Conservation (phyloP, 1,140 invertebrate species). For the Polypedilum pembai region DNA sequence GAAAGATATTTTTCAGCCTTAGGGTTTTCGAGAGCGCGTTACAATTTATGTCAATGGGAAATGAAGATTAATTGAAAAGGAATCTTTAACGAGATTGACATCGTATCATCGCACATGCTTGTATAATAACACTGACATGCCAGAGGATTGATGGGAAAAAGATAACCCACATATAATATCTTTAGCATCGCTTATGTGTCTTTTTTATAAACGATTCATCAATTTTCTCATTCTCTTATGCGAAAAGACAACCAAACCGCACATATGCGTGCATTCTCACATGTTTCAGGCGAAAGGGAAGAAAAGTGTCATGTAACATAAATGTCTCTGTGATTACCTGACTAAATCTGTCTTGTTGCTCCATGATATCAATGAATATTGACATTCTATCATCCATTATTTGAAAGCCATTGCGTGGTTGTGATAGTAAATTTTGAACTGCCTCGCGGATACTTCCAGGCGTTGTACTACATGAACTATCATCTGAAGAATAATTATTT, state of each 20-base stretch:
- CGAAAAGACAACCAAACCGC: no score
- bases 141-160: not conserved
- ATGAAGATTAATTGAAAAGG: conserved; percentile 18
- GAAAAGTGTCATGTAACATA: not conserved
- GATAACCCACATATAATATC: not conserved
- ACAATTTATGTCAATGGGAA: conserved; percentile 2
- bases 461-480: conserved; percentile 44
- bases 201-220: no score
- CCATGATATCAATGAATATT: conserved; percentile 70
- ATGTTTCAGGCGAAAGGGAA: no score
- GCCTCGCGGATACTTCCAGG: conserved; percentile 54
- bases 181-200: not conserved
- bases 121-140: not conserved
- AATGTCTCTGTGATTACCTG: conserved; percentile 50
- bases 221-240: no score
- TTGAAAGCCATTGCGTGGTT: conserved; percentile 63
- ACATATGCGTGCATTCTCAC: no score
- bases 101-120: not conserved
- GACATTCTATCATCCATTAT: conserved; percentile 67
- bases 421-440: conserved; percentile 56
- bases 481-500: conserved; percentile 36
- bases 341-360: conserved; percentile 69
- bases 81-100: conserved; percentile 18
- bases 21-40: not conserved
- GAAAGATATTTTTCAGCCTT: no score